Conservation (phyloP, 2,113 vertebrate species). For the Octodon degus region DNA sequence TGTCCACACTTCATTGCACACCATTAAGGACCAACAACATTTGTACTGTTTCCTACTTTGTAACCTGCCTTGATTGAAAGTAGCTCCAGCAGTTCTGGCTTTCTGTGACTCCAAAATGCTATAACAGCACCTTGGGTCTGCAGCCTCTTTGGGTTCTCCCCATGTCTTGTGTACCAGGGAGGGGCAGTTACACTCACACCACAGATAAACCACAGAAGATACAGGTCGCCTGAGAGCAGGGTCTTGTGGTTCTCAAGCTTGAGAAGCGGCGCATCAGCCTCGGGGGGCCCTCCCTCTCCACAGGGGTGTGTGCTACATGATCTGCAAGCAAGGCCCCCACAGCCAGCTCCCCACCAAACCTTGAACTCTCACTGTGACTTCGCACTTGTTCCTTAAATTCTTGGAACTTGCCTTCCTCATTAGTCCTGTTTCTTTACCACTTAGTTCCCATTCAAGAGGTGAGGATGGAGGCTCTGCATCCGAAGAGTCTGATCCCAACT, state of each 20-base stretch:
- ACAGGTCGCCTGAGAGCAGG: not conserved
- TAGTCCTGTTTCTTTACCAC: not conserved
- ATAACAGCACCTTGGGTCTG: not conserved
- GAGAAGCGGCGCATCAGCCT: not conserved
- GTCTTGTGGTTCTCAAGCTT: not conserved
- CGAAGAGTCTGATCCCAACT: not conserved
- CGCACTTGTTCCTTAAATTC: not conserved
- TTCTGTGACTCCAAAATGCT: not conserved
- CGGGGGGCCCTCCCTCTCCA: not conserved
- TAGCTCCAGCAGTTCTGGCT: not conserved
- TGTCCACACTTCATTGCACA: not conserved
- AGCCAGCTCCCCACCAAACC: not conserved
- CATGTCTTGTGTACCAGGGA: not conserved
- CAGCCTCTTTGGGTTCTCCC: not conserved
- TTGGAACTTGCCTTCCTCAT: not conserved
- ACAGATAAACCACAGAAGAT: not conserved
- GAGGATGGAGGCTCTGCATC: rapidly evolving
- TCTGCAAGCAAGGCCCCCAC: not conserved
- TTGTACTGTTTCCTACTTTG: conserved; percentile 25
- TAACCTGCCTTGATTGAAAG: conserved; percentile 16
- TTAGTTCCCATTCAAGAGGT: not conserved
- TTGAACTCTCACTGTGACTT: not conserved
- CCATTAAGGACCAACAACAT: not conserved
- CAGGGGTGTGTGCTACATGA: not conserved
- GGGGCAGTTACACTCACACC: not conserved